phyloP scores from a whole-genome alignment of 2,888 invertebrate genomes.

The Mesopsocus fuscifrons region DNA sequence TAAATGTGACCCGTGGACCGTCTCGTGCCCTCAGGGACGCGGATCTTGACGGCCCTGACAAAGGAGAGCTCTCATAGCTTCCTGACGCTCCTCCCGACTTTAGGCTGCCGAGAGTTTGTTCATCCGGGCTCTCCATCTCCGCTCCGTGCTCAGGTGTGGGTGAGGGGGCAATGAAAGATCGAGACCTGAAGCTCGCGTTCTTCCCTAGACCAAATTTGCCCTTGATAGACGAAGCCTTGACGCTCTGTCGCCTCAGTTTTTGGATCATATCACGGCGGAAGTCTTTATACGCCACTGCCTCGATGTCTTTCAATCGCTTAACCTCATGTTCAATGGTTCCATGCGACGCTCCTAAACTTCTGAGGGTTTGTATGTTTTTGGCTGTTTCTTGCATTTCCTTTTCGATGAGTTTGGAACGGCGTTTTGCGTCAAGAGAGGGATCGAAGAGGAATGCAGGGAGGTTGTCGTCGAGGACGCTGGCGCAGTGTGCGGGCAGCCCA shows the following conservation, averaged over 20 bases:
- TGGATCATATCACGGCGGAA: conserved; percentile 89
- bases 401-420: conserved; percentile 82
- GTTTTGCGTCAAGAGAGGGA: conserved; percentile 55
- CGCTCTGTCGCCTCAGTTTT: conserved; percentile 65
- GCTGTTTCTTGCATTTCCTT: conserved; percentile 96
- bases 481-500: conserved; percentile 27
- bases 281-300: conserved; percentile 86
- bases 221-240: conserved; percentile 56
- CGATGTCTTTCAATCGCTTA: conserved; percentile 76
- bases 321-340: conserved; percentile 84
- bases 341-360: conserved; percentile 72
- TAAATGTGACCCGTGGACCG: conserved; percentile 38
- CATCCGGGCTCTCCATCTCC: conserved; percentile 25
- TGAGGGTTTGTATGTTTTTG: conserved; percentile 81
- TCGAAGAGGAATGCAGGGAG: conserved; percentile 72
- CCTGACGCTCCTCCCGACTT: conserved; percentile 25
- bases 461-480: conserved; percentile 51
- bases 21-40: conserved; percentile 33
- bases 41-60: conserved; percentile 28
- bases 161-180: conserved; percentile 54
- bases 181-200: conserved; percentile 46
- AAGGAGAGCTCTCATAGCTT: conserved; percentile 54
- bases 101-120: conserved; percentile 15
- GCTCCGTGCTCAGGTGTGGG: conserved; percentile 40
- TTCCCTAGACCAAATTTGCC: conserved; percentile 53